Base-by-base conservation (phyloP, 2,113 vertebrate genomes). In the Ariopsis seemanni region DNA sequence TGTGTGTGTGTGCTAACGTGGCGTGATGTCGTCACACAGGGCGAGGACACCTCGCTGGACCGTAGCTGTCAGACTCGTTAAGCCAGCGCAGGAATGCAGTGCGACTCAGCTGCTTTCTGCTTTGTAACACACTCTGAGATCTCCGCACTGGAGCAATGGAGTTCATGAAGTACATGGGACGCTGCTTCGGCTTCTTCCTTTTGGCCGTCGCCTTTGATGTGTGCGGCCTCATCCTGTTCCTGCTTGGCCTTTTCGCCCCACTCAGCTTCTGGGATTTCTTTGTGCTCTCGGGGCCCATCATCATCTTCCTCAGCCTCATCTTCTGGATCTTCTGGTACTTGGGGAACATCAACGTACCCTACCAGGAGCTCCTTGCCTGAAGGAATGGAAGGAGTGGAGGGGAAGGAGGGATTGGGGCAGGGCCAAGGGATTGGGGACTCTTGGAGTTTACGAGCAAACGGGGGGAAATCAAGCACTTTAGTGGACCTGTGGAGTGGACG, bases 251-350 rank as follows among this genome's bases (percentile, higher is more conserved):
- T 90, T 94, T 95, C 0, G 95, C 94, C 0, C 88, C 93, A 0
- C 7, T 97, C 8, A 91, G 89, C 5, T 97, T 87, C 91, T 98
- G 96, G 96, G 98, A 98, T 89, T 97, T 98, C 84, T 96, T 98
- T 0, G 89, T 99, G 72, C 93, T 97, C 34, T 88, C 88, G 0
- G 98, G 98, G 0, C 91, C 97, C 0, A 57, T 98, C 90, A 86
- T 97, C 57, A 92, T 99, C 0, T 96, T 96, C 83, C 55, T 96
- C 86, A 99, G 98, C 89, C 91, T 98, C 1, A 0, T 97, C 9
- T 94, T 96, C 89, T 99, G 98, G 98, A 87, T 95, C 2, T 92
- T 94, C 82, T 99, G 98, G 98, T 99, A 99, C 91, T 52, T 94
- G 34, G 90, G 96, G 87, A 96, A 95, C 89, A 91, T 99, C 0